These are phyloP conservation scores for Gandaritis pyraliata DNA, from an alignment of 2,888 invertebrate genomes.

Conservation along the genomic window DNA sequence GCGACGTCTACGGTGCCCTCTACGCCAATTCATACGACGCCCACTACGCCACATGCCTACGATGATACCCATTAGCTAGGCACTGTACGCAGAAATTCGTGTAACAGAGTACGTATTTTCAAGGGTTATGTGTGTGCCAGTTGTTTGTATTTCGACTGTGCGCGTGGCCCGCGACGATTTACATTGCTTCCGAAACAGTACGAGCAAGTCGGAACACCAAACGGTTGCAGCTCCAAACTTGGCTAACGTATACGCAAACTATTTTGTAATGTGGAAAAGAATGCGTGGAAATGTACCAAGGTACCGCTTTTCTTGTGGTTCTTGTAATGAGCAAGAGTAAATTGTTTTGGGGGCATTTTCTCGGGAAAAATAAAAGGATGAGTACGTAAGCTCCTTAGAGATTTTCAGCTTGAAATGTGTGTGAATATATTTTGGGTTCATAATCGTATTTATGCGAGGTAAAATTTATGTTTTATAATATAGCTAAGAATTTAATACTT, in stretches of 20 bases:
- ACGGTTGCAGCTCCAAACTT: slow-evolving; percentile 55
- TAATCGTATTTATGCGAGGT: slow-evolving; percentile 27
- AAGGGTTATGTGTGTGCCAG: slow-evolving; percentile 6
- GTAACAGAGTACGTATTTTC: no score
- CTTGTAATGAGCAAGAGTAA: slow-evolving; percentile 44
- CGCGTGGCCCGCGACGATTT: slow-evolving; percentile 71
- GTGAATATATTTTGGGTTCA: slow-evolving; percentile 31
- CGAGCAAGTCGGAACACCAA: slow-evolving; percentile 61
- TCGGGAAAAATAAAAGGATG: slow-evolving; percentile 38
- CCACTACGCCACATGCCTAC: not conserved
- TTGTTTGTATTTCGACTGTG: slow-evolving; percentile 15
- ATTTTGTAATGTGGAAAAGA: slow-evolving; percentile 59
- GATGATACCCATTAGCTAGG: not conserved
- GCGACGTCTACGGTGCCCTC: slow-evolving; percentile 1
- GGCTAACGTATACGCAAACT: slow-evolving; percentile 52
- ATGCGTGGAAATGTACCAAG: slow-evolving; percentile 47
- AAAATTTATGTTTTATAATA: slow-evolving; percentile 11
- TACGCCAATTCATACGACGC: not conserved
- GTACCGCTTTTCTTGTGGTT: slow-evolving; percentile 40
- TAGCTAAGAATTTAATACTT: not conserved
- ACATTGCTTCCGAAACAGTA: slow-evolving; percentile 80
- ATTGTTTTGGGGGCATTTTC: slow-evolving; percentile 44
- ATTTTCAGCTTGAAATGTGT: slow-evolving; percentile 34
- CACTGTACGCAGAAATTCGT: no score
- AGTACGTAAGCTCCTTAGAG: slow-evolving; percentile 37